These are phyloP conservation scores for Ctenopoma kingsleyae DNA, from an alignment of 2,797 vertebrate genomes.

Conservation along the genomic window DNA sequence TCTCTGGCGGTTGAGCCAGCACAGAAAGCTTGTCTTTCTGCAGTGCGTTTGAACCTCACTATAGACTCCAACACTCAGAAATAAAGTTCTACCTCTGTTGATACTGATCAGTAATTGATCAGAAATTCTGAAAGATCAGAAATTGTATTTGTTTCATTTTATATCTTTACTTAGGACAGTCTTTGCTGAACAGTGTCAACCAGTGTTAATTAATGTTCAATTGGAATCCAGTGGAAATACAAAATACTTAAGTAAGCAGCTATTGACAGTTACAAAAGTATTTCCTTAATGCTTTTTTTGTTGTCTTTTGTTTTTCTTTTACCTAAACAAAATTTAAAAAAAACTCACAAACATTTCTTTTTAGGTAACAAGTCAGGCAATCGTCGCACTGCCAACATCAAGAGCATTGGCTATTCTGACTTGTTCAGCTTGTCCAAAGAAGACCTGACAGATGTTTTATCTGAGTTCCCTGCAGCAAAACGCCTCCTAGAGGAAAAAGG, in stretches of 20 bases:
- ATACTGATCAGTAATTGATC: no score
- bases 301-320: background rate
- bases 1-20: no score
- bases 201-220: no score
- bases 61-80: no score
- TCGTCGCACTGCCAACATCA: slow-evolving; percentile 94
- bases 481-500: slow-evolving; percentile 91
- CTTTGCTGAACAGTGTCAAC: no score
- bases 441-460: slow-evolving; percentile 89
- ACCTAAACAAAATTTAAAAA: background rate
- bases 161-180: no score
- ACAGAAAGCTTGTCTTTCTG: background rate
- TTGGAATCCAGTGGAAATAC: no score
- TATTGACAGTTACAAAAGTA: no score
- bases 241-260: no score
- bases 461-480: slow-evolving; percentile 91
- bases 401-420: slow-evolving; percentile 94
- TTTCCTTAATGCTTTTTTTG: background rate
- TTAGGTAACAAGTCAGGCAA: slow-evolving; percentile 93
- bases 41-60: background rate
- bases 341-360: background rate
- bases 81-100: no score
- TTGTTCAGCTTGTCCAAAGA: slow-evolving; percentile 95
- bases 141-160: no score
- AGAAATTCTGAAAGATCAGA: no score